Evolutionary conservation across 2,113 vertebrate species (phyloP).

Genomic region (Peromyscus maniculatus): DNA sequence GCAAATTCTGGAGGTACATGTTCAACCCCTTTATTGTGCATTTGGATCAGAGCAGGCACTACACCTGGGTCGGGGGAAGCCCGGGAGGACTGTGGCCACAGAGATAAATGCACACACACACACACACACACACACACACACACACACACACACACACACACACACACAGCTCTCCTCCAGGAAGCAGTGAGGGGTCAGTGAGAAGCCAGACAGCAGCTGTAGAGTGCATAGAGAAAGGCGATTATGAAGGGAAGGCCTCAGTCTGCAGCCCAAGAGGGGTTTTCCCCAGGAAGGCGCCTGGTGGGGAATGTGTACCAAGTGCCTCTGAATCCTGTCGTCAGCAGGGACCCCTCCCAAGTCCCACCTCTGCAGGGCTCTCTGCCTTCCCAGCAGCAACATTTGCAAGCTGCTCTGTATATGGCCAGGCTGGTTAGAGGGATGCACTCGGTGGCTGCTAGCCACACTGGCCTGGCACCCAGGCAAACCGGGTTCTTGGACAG

Average conservation of each 20-base stretch:
- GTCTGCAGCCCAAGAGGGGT: background rate
- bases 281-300: background rate
- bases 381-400: background rate
- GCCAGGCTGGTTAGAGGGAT: background rate
- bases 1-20: background rate
- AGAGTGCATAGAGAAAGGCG: background rate
- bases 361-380: background rate
- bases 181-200: background rate
- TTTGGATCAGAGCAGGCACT: background rate
- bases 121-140: accelerated
- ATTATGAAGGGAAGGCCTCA: background rate
- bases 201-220: background rate
- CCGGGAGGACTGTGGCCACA: background rate
- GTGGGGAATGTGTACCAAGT: background rate
- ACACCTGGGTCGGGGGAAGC: background rate
- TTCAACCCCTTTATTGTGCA: background rate
- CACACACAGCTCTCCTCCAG: background rate
- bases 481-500: background rate
- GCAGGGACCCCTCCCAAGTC: background rate
- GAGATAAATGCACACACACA: background rate
- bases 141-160: accelerated
- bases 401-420: background rate
- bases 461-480: background rate
- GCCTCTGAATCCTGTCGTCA: background rate
- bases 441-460: background rate